A percentile compares a stretch with the other conserved stretches of the same genome.
Evolutionary conservation across 2,888 invertebrate genomes (phyloP).

Genomic region (Diaphora mendica): DNA sequence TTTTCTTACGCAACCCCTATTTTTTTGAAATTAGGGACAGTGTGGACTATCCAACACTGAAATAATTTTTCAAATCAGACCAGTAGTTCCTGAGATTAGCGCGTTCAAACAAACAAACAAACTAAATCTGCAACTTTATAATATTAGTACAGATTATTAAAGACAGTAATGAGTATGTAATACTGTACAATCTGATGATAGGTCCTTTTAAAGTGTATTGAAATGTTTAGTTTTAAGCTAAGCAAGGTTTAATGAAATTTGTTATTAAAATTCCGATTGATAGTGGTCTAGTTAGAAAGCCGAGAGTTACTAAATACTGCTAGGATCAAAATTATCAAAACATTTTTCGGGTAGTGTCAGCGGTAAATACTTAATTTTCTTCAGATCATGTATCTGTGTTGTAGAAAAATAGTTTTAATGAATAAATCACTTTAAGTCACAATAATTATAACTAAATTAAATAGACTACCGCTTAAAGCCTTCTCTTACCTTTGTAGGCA

Average conservation of each 20-base stretch:
- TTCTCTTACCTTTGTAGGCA: not conserved
- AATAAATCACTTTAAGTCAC: no score
- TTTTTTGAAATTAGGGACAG: no score
- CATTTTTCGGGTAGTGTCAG: not conserved
- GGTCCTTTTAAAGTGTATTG: not conserved
- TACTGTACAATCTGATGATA: not conserved
- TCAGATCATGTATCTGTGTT: no score
- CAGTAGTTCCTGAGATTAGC: no score
- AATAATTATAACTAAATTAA: not conserved
- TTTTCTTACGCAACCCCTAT: no score
- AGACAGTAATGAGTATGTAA: not conserved
- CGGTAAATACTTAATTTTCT: not conserved
- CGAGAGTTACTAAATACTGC: not conserved
- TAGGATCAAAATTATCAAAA: no score
- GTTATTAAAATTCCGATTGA: not conserved
- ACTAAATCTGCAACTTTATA: no score
- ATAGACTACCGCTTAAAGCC: not conserved
- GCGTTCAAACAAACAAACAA: no score
- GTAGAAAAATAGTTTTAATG: no score
- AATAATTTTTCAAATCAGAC: no score
- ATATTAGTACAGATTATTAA: no score
- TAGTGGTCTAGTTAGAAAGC: not conserved
- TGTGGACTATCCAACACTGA: no score
- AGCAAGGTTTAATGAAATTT: not conserved
- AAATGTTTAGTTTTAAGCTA: not conserved